Evolutionary conservation across 2,888 invertebrate species (phyloP), one percentile per base, ranked within the genome.

Genomic region (Diloba caeruleocephala): DNA sequence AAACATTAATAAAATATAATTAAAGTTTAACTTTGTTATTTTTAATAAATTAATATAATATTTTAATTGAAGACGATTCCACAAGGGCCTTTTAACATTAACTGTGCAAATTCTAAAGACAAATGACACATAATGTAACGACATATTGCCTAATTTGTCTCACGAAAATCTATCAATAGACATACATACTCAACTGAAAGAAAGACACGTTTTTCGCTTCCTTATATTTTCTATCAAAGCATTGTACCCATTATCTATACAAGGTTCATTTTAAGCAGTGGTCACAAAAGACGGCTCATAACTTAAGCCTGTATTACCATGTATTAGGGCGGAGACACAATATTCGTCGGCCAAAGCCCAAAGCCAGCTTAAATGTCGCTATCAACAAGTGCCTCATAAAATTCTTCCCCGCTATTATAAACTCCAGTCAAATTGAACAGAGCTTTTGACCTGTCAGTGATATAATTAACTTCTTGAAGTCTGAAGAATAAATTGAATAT

Each of bases 311-410:
- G 63, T 68, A 68, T 71, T 71, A 66, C 41, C 63, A 68, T 71
- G 62, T 61, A 71, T 71, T 71, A 64, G 53, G 57, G 43, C 57
- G 53, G 48, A 58, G 58, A 55, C 62, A 72, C 63, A 68, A 66
- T 65, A 71, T 73, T 73, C 61, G 57, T 38, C 53, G 59, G 56
- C 50, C 65, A 50, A 62, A 69, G 56, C 50, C 65, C 52, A 62
- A 69, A 64, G 53, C 69, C 61, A 59, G 57, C 68, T 70, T 64
- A 58, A 65, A 62, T 67, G 65, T 62, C 55, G 57, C 21, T 57
- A 68, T 78, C 81, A 82, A 82, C 81, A 82, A 82, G 81, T 82
- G 79, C 66, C 78, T 72, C 72, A 75, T 82, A 80, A 80, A 77
- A 80, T 78, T 70, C 64, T 51, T 56, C 42, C 59, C 33, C 9